These are phyloP conservation scores for Chondrilla cf. caribensis DNA, from an alignment of 37 sponge, comb jelly and placozoan species.

Conservation along the genomic window DNA sequence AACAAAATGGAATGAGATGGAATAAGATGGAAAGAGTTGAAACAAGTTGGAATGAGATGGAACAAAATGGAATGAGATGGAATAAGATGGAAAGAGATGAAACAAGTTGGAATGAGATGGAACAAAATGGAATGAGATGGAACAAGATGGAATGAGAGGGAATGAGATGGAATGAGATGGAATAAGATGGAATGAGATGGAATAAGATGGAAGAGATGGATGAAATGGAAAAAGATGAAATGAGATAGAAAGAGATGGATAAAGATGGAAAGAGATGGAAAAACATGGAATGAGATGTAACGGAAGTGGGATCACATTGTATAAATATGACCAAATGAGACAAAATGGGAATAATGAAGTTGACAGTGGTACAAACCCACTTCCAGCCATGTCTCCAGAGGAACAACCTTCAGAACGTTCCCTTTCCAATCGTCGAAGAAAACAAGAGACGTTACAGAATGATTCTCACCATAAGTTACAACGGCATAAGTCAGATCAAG, in stretches of 20 bases:
- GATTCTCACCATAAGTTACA: slow-evolving; percentile 34
- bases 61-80: background rate
- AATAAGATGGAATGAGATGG: background rate
- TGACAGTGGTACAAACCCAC: no score
- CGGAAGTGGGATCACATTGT: background rate
- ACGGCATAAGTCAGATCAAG: slow-evolving; percentile 60
- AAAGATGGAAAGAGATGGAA: background rate
- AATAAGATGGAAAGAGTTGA: no score
- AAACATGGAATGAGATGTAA: background rate
- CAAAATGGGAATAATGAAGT: no score
- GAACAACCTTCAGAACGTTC: slow-evolving; percentile 29
- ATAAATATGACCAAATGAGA: no score
- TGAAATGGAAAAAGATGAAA: no score
- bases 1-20: background rate
- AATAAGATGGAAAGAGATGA: background rate
- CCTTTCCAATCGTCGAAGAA: slow-evolving; percentile 68
- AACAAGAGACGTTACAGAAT: slow-evolving; percentile 25
- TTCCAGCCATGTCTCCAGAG: slow-evolving; percentile 56
- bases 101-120: no score
- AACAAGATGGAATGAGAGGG: background rate
- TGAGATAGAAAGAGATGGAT: background rate
- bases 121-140: background rate
- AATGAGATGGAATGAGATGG: background rate
- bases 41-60: background rate
- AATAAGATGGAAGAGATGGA: no score